phyloP scores from a whole-genome alignment of 2,888 invertebrate species.

The Drosophila infuscata region DNA sequence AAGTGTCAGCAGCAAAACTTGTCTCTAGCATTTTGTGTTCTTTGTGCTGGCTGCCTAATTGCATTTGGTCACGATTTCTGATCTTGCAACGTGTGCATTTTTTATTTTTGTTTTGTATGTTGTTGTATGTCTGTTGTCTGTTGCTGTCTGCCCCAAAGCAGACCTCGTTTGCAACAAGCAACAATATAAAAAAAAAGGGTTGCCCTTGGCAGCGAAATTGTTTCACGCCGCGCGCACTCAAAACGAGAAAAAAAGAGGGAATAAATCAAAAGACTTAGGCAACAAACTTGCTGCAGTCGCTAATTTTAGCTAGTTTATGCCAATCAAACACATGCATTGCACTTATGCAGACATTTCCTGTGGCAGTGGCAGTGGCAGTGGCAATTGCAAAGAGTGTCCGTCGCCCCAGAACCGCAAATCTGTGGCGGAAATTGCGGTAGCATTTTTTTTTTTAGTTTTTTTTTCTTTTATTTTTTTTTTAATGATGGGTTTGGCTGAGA shows the following conservation, averaged over 20 bases:
- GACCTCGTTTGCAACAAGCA: slow-evolving; percentile 49
- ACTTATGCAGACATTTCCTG: slow-evolving; percentile 67
- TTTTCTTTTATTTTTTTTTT: slow-evolving; percentile 13
- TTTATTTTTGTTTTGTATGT: slow-evolving; percentile 14
- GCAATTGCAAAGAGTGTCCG: slow-evolving; percentile 26
- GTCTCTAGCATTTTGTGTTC: slow-evolving; percentile 44
- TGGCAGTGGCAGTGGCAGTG: slow-evolving; percentile 5
- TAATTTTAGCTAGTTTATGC: slow-evolving; percentile 59
- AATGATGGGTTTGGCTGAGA: slow-evolving; percentile 62
- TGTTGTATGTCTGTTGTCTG: slow-evolving; percentile 8
- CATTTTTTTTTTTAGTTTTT: slow-evolving; percentile 8
- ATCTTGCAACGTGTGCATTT: slow-evolving; percentile 55
- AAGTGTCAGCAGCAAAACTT: slow-evolving; percentile 12
- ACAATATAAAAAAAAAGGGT: slow-evolving; percentile 42
- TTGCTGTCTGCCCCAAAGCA: slow-evolving; percentile 37
- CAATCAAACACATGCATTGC: slow-evolving; percentile 42
- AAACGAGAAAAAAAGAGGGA: slow-evolving; percentile 5
- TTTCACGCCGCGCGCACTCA: slow-evolving; percentile 53
- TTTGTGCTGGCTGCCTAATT: slow-evolving; percentile 72
- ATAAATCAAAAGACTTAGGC: slow-evolving; percentile 71
- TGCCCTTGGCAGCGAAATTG: slow-evolving; percentile 77
- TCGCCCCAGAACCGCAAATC: slow-evolving; percentile 63
- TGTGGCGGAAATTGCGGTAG: slow-evolving; percentile 68
- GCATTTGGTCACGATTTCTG: slow-evolving; percentile 82
- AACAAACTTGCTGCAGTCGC: slow-evolving; percentile 65